Conservation (phyloP, 2,888 invertebrate species). For the Pantelozetes paolii region DNA sequence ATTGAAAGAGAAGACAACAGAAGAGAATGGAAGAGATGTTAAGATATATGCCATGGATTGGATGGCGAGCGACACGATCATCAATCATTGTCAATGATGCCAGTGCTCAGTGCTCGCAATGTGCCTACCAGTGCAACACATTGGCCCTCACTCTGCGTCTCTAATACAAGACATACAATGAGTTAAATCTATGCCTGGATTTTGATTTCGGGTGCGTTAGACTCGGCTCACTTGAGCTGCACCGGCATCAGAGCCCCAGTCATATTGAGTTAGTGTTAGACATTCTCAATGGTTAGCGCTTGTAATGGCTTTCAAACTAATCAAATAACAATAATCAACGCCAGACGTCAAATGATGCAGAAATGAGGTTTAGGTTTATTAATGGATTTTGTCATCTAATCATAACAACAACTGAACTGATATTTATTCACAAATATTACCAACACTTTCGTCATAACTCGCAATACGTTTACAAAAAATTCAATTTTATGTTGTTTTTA, state of each 20-base stretch:
- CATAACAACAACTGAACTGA: not conserved
- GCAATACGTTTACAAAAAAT: not conserved
- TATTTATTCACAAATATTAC: not conserved
- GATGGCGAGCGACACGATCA: slow-evolving; percentile 31
- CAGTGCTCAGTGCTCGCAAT: not conserved
- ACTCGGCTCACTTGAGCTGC: not conserved
- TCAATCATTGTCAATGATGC: slow-evolving; percentile 37
- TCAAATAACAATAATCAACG: slow-evolving; percentile 36
- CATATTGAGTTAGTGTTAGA: not conserved
- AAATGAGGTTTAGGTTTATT: slow-evolving; percentile 23
- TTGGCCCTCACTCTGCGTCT: not conserved
- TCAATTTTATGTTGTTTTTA: not conserved
- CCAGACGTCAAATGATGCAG: slow-evolving; percentile 17
- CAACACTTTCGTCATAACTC: not conserved
- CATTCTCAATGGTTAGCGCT: not conserved
- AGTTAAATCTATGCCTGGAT: not conserved
- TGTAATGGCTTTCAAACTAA: slow-evolving; percentile 34
- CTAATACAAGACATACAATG: not conserved
- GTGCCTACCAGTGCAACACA: slow-evolving; percentile 27
- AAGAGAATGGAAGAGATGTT: slow-evolving; percentile 8
- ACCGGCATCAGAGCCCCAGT: not conserved
- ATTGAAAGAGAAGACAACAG: slow-evolving; percentile 16
- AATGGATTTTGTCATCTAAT: slow-evolving; percentile 22
- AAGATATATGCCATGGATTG: slow-evolving; percentile 26
- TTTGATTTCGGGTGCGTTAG: slow-evolving; percentile 8